Evolutionary conservation across 2,888 invertebrate genomes (phyloP).

Genomic region (Saturnia japonica): DNA sequence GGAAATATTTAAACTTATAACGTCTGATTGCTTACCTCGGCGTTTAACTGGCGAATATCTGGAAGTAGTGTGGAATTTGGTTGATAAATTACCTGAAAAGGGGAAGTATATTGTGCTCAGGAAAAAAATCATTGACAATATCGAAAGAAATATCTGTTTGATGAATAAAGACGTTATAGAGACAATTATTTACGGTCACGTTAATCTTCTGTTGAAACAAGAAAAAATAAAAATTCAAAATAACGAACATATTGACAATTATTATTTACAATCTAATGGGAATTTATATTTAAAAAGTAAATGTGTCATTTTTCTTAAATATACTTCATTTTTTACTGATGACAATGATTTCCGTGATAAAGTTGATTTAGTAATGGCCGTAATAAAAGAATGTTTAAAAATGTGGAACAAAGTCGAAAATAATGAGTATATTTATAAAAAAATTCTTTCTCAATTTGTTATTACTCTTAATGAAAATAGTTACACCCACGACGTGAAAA

Average conservation of each 20-base stretch:
- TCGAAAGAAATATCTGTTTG: conserved; percentile 33
- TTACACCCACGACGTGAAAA: conserved; percentile 18
- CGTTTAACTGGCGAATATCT: conserved; percentile 38
- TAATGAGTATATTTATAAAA: conserved; percentile 28
- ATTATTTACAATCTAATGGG: conserved; percentile 27
- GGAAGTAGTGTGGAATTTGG: conserved; percentile 44
- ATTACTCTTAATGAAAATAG: conserved; percentile 26
- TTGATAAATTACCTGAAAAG: conserved; percentile 43
- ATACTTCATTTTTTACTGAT: conserved; percentile 30
- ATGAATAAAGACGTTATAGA: conserved; percentile 40
- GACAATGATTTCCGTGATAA: conserved; percentile 30
- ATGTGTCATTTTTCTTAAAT: conserved; percentile 41
- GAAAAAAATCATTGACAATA: conserved; percentile 33
- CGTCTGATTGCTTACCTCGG: conserved; percentile 36
- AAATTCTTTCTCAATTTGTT: conserved; percentile 33
- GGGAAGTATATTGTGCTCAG: conserved; percentile 35
- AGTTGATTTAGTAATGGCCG: conserved; percentile 29
- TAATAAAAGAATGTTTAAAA: conserved; percentile 34
- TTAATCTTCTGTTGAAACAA: conserved; percentile 36
- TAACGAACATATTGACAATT: neutral
- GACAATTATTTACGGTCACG: conserved; percentile 43
- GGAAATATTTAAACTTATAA: conserved; percentile 41
- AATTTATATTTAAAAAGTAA: too few relatives aligned
- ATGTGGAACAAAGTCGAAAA: conserved; percentile 32
- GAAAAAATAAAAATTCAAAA: conserved; percentile 25